Evolutionary conservation across 2,797 vertebrate genomes (phyloP), one percentile per base, ranked within the genome.

Genomic region (Lycodopsis pacificus): DNA sequence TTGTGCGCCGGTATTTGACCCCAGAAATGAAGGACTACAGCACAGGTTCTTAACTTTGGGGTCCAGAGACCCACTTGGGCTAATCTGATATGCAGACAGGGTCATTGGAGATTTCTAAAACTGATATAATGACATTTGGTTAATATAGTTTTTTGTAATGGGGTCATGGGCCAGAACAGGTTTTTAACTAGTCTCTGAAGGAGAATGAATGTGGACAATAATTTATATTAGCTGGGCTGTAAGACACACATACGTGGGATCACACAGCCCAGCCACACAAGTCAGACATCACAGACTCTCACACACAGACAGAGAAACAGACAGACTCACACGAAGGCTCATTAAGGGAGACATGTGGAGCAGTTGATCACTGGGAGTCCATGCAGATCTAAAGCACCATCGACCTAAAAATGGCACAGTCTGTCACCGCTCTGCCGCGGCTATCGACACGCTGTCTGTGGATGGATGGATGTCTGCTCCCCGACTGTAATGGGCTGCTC

Each of bases 381-480:
- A 78, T 71, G 69, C 85, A 83, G 80, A 89, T 84, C 76, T 83
- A 69, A 83, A 77, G 80, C 79, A 59, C 77, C 87, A 88, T 90
- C 71, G 83, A 92, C 76, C 75, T 77, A 65, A 84, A 88, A 88
- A 74, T 68, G 79, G 63, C 79, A 68, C 65, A 49, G 64, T 70
- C 71, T 73, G 78, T 85, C 85, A 86, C 57, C 56, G 53, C 46
- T 79, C 59, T 64, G 76, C 64, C 74, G 44, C 5, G 66, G 75
- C 67, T 79, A 93, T 92, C 30, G 85, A 92, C 83, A 53, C 36
- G 7, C 76, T 82, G 85, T 90, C 88, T 73, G 83, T 73, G 46
- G 67, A 79, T 51, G 76, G 87, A 88, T 73, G 76, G 77, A 87
- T 81, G 78, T 74, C 80, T 58, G 81, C 70, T 64, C 76, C 36